These are phyloP conservation scores for Echiichthys vipera DNA, from an alignment of 2,797 vertebrate genomes.

Conservation along the genomic window DNA sequence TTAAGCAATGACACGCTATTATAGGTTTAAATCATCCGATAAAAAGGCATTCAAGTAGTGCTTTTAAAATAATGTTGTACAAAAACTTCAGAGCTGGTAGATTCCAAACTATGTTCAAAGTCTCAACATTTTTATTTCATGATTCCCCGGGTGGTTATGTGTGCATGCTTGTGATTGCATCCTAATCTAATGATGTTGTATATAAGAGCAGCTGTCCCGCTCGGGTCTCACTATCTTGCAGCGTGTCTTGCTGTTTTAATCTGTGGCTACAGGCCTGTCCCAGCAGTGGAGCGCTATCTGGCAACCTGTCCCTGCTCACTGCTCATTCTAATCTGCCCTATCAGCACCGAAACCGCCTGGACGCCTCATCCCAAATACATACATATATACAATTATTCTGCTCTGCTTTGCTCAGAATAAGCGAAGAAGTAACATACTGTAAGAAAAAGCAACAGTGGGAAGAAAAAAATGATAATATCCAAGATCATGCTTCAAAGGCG, in stretches of 20 bases:
- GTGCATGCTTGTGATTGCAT: conserved; percentile 11
- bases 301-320: conserved; percentile 36
- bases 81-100: background rate
- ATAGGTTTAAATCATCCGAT: background rate
- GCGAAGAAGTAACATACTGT: background rate
- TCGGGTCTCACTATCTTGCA: conserved; percentile 41
- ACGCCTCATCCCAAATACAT: conserved; percentile 19
- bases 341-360: conserved; percentile 44
- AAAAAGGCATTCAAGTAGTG: background rate
- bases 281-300: conserved; percentile 48
- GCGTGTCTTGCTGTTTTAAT: conserved; percentile 41
- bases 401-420: conserved; percentile 12
- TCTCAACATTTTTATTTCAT: background rate
- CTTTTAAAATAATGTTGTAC: background rate
- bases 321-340: conserved; percentile 45
- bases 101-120: background rate
- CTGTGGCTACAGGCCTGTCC: conserved; percentile 31
- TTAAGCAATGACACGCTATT: background rate
- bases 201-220: background rate
- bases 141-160: background rate
- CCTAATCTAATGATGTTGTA: conserved; percentile 23
- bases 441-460: background rate
- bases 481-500: conserved; percentile 20
- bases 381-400: conserved; percentile 17
- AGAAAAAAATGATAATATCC: conserved; percentile 23